phyloP scores from a whole-genome alignment of 2,113 vertebrate genomes.

The Archocentrus centrarchus region DNA sequence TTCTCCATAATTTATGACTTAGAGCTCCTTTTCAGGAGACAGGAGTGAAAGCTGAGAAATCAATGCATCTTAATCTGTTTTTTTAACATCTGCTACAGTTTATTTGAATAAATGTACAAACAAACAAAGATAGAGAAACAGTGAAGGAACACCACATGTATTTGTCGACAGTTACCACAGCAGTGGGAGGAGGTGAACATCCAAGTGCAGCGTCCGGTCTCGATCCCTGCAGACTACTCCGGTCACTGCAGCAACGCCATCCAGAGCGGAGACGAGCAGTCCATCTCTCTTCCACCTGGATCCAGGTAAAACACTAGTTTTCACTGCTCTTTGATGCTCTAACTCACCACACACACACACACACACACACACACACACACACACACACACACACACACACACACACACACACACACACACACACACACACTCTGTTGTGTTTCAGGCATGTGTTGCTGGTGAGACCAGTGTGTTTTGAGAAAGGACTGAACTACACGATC shows the following conservation, averaged over 20 bases:
- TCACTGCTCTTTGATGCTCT: neutral
- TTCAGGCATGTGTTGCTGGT: constrained; percentile 88
- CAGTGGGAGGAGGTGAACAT: constrained; percentile 93
- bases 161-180: constrained; percentile 85
- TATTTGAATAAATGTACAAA: neutral
- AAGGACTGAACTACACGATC: constrained; percentile 91
- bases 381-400: neutral
- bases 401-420: neutral
- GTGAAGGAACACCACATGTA: neutral
- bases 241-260: constrained; percentile 87
- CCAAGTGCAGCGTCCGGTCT: constrained; percentile 83
- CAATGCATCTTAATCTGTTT: neutral
- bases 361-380: neutral
- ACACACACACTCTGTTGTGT: constrained; percentile 5
- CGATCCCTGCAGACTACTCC: constrained; percentile 73
- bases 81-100: neutral
- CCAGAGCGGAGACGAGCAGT: constrained; percentile 89
- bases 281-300: constrained; percentile 88
- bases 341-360: neutral
- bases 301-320: constrained; percentile 73
- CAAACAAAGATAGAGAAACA: neutral
- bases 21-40: too few species aligned
- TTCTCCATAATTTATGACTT: too few species aligned
- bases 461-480: constrained; percentile 90
- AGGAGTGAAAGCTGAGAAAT: too few species aligned